phyloP scores from a whole-genome alignment of 2,113 vertebrate genomes.

The cat (Felis catus) region F.catus_Fca126_mat1.0 CM031414.1:30578001-30578500 shows the following conservation, averaged over 20 bases:
- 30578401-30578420: constrained; percentile 3
- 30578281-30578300: not conserved
- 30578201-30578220: not conserved
- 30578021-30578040: constrained; percentile 30
- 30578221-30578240: not conserved
- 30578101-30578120: not conserved
- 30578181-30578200: not conserved
- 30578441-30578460: not conserved
- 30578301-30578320: not conserved
- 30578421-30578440: constrained; percentile 29
- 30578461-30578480: not conserved
- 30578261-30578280: not conserved
- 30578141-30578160: not conserved
- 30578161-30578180: not conserved
- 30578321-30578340: not conserved
- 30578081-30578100: constrained; percentile 6
- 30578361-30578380: constrained; percentile 44
- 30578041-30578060: not conserved
- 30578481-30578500: constrained; percentile 13
- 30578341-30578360: not conserved
- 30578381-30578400: constrained; percentile 10
- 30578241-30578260: not conserved
- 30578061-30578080: not conserved
- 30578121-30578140: not conserved
- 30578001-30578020: constrained; percentile 1